These are phyloP conservation scores for Myoxocephalus aenaeus DNA, from an alignment of 2,797 vertebrate species.

Conservation along the genomic window DNA sequence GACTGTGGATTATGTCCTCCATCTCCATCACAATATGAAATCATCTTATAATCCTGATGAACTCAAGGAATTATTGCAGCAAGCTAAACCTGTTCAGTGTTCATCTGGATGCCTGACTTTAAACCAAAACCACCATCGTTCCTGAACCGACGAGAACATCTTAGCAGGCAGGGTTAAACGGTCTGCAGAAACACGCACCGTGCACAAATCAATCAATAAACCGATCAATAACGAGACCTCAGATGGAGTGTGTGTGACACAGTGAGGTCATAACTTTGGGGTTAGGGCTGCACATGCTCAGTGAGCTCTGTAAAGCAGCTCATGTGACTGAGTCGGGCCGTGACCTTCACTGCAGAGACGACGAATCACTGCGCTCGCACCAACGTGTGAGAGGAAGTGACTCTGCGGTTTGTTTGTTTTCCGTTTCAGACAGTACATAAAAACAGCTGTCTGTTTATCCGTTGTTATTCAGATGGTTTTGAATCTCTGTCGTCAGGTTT, in stretches of 20 bases:
- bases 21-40: not conserved
- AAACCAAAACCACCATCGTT: not conserved
- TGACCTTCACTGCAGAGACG: slow-evolving; percentile 47
- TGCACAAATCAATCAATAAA: not conserved
- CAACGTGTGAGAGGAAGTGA: not conserved
- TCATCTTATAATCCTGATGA: not conserved
- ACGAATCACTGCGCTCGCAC: not conserved
- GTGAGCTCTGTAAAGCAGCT: not conserved
- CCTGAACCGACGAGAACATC: not conserved
- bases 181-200: not conserved
- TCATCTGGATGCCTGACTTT: not conserved
- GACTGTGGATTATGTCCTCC: not conserved
- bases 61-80: not conserved
- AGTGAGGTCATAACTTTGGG: slow-evolving; percentile 2
- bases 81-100: not conserved
- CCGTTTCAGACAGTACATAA: not conserved
- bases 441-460: not conserved
- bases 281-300: slow-evolving; percentile 52
- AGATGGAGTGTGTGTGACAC: not conserved
- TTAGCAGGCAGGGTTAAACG: not conserved
- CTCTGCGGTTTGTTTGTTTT: slow-evolving; percentile 2
- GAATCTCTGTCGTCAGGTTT: not conserved
- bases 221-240: not conserved
- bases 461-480: not conserved
- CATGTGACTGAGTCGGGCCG: not conserved